phyloP scores from a whole-genome alignment of 2,113 vertebrate genomes.

The Oxyura jamaicensis region DNA sequence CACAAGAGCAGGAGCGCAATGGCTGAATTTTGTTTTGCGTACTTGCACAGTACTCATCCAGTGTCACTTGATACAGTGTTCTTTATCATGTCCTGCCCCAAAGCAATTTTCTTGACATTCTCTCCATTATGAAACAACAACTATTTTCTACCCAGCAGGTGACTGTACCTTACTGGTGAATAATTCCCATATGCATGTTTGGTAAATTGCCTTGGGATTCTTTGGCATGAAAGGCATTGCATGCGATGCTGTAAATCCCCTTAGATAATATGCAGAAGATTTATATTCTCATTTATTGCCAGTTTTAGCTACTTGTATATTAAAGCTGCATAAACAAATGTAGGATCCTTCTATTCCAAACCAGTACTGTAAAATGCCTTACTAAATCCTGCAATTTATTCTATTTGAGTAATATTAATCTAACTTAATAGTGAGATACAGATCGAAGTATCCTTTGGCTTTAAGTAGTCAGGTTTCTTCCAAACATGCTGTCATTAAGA shows the following conservation, averaged over 20 bases:
- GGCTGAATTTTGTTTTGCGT: background rate
- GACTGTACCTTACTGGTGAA: slow-evolving; percentile 2
- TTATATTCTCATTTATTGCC: slow-evolving; percentile 44
- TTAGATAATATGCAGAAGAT: slow-evolving; percentile 45
- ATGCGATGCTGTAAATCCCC: slow-evolving; percentile 43
- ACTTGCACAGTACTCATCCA: background rate
- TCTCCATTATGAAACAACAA: background rate
- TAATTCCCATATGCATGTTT: slow-evolving; percentile 1
- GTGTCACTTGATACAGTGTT: background rate
- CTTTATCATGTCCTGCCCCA: background rate
- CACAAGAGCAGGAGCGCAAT: background rate
- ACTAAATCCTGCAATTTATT: background rate
- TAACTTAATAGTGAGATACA: background rate
- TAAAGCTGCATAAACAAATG: slow-evolving; percentile 48
- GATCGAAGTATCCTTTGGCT: background rate
- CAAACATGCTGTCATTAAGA: background rate
- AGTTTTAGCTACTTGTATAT: slow-evolving; percentile 28
- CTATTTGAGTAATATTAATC: background rate
- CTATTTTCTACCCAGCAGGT: slow-evolving; percentile 30
- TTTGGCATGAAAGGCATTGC: slow-evolving; percentile 28
- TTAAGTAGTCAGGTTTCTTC: background rate
- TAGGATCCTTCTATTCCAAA: background rate
- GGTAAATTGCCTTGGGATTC: slow-evolving; percentile 45
- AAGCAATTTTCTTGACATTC: slow-evolving; percentile 4
- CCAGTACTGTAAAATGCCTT: background rate